Conservation (phyloP, 2,888 invertebrate species). For the Hirudinaria manillensis region DNA sequence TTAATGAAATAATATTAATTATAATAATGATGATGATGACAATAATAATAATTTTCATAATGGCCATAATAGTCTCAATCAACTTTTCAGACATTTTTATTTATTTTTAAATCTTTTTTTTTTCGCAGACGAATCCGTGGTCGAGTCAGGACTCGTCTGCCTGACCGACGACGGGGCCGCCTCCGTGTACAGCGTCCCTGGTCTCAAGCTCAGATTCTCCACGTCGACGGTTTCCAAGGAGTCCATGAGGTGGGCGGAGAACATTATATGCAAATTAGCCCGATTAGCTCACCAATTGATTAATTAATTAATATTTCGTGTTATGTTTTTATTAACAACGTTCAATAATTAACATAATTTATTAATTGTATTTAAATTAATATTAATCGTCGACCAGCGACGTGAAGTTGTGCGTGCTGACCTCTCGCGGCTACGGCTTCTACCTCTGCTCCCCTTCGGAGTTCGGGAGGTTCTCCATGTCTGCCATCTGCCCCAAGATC, state of each 20-base stretch:
- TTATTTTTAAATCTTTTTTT: not conserved
- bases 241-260: constrained; percentile 1
- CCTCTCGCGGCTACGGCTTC: constrained; percentile 17
- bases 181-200: constrained; percentile 16
- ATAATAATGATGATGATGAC: not conserved
- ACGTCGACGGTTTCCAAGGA: constrained; percentile 1
- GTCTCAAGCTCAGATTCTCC: constrained; percentile 20
- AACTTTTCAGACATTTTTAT: not conserved
- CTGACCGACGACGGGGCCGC: constrained; percentile 25
- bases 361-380: too few relatives aligned
- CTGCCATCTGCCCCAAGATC: constrained; percentile 17
- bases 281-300: not conserved
- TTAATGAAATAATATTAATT: not conserved
- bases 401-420: constrained; percentile 24
- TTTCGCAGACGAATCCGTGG: constrained; percentile 20
- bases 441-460: constrained; percentile 28
- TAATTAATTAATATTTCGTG: not conserved
- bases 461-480: constrained; percentile 25
- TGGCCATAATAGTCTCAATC: not conserved
- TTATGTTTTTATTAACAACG: too few relatives aligned
- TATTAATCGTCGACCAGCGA: constrained; percentile 14
- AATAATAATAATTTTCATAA: not conserved
- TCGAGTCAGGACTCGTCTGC: constrained; percentile 26
- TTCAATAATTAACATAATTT: too few relatives aligned
- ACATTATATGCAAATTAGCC: not conserved